Base-by-base conservation (phyloP, 2,797 vertebrate species). In the Rhabdomys pumilio region DNA sequence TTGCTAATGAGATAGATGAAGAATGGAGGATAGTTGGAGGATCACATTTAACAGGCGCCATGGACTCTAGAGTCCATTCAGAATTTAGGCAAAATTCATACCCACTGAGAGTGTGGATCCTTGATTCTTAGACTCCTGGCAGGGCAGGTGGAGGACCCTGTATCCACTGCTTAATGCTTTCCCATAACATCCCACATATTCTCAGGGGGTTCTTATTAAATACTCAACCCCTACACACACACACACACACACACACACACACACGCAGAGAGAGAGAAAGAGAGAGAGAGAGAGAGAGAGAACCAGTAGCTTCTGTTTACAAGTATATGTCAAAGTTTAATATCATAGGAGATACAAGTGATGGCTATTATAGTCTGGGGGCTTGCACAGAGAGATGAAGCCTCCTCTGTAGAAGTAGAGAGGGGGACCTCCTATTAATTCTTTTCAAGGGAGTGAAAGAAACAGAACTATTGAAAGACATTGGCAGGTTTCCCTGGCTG, bases 1-100 rank as follows among this genome's bases (percentile, higher is more conserved):
- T 95, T 44, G 24, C 20, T 90, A 44, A 53, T 87, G 84, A 89
- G 41, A 67, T 4, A 41, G 55, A 61, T 55, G 61, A 89, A 90
- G 65, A 89, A 55, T 67, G 73, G 26, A 86, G 14, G 50, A 1
- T 93, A 19, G 55, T 72, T 72, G 75, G 31, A 83, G 24, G 69
- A 87, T 38, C 67, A 87, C 47, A 61, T 13, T 38, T 15, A 44
- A 84, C 50, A 85, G n/a, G 34, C 17, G 9, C 12, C 17, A 17
- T 22, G 72, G 19, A 14, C 55, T 55, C 29, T 53, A 34, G 26
- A 88, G 53, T 5, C 22, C 31, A 84, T 12, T 89, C 29, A 59
- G n/a, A 80, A 24, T 10, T 69, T 63, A 67, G 75, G 55, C 29
- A 94, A 61, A 88, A 92, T 91, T 38, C 61, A 77, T 57, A 24